A percentile compares a stretch with the other conserved stretches of the same genome.
These are phyloP conservation scores for Zaprionus ornatus DNA, from an alignment of 1,140 invertebrate genomes.

Conservation along the genomic window DNA sequence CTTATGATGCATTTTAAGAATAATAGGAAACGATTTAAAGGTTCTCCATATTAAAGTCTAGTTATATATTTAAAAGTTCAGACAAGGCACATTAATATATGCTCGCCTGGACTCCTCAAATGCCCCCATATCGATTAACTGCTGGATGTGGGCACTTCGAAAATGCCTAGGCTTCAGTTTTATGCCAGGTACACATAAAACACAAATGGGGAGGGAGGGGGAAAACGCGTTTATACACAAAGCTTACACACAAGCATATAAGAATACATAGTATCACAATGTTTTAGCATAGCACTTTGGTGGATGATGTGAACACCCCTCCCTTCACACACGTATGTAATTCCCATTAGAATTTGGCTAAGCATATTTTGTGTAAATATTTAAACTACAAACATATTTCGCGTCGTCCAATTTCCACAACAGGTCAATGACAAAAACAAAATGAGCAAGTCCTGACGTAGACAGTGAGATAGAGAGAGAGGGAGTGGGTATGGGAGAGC, in stretches of 20 bases:
- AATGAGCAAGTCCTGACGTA: slow-evolving; percentile 47
- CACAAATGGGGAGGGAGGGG: not conserved
- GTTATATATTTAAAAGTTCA: not conserved
- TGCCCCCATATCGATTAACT: slow-evolving; percentile 51
- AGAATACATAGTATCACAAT: not conserved
- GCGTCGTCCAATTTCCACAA: slow-evolving; percentile 49
- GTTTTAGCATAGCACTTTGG: not conserved
- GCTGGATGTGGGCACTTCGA: slow-evolving; percentile 20
- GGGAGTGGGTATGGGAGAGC: slow-evolving; percentile 9
- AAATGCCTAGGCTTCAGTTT: slow-evolving; percentile 40
- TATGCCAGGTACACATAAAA: slow-evolving; percentile 42
- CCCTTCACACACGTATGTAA: not conserved
- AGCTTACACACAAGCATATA: not conserved
- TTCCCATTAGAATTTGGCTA: not conserved
- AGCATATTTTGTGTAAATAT: slow-evolving; percentile 3
- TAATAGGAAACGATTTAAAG: no score
- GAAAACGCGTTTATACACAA: not conserved
- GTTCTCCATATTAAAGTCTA: not conserved
- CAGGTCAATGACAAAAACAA: slow-evolving; percentile 81
- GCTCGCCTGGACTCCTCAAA: slow-evolving; percentile 19
- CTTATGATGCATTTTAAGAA: no score
- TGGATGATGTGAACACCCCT: no score
- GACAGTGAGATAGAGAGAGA: slow-evolving; percentile 17
- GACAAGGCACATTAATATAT: slow-evolving; percentile 11
- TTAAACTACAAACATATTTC: slow-evolving; percentile 30